These are phyloP conservation scores for Tragelaphus buxtoni DNA, from an alignment of 2,113 vertebrate genomes.

Conservation along the genomic window DNA sequence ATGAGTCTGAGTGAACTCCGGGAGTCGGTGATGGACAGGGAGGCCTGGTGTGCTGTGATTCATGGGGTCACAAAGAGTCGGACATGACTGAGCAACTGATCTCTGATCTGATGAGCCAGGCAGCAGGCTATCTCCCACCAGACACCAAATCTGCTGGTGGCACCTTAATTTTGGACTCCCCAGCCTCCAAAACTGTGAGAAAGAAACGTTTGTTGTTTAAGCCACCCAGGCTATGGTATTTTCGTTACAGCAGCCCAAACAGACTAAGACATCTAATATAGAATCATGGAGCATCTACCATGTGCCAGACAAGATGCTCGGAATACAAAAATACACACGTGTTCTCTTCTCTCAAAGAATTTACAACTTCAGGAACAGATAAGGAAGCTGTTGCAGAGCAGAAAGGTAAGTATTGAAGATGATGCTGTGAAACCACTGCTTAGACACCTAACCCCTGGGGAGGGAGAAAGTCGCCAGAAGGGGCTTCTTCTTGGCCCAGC, in stretches of 20 bases:
- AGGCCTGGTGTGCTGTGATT: too few relatives aligned
- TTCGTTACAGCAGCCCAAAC: neutral
- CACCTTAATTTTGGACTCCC: neutral
- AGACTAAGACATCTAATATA: neutral
- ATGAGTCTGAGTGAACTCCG: too few relatives aligned
- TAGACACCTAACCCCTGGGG: neutral
- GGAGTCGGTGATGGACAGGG: too few relatives aligned
- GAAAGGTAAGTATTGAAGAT: neutral
- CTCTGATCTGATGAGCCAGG: neutral
- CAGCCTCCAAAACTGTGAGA: neutral
- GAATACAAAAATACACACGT: neutral
- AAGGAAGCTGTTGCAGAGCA: neutral
- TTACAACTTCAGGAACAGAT: neutral
- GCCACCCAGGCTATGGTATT: neutral
- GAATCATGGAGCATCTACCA: neutral
- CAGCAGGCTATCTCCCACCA: neutral
- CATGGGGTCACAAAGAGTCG: too few relatives aligned
- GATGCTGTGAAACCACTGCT: neutral
- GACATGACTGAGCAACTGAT: too few relatives aligned
- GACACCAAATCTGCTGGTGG: neutral
- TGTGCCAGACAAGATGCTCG: neutral
- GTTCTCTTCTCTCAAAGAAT: neutral
- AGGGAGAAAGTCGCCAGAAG: neutral
- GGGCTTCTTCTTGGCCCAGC: neutral
- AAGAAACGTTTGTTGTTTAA: neutral